phyloP scores from a whole-genome alignment of 1,140 invertebrate genomes.

The Zaprionus nigranus region DNA sequence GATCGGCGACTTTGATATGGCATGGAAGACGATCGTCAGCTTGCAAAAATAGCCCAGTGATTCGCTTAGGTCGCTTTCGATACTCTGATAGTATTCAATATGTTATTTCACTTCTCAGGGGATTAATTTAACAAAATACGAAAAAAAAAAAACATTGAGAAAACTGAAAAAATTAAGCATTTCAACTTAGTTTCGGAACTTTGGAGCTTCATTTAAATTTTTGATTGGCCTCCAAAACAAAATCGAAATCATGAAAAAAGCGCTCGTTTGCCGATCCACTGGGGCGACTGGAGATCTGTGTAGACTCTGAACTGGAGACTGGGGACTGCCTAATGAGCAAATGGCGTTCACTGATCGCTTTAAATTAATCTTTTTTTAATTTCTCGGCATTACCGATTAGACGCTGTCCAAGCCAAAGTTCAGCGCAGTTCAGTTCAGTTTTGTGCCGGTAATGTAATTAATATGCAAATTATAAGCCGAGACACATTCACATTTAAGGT shows the following conservation, averaged over 20 bases:
- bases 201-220: conserved; percentile 82
- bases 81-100: neutral
- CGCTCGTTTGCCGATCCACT: conserved; percentile 69
- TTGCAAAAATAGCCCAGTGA: conserved; percentile 55
- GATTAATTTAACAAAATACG: conserved; percentile 71
- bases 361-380: conserved; percentile 83
- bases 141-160: conserved; percentile 28
- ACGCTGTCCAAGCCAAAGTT: conserved; percentile 78
- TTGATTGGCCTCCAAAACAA: conserved; percentile 74
- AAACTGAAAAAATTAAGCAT: conserved; percentile 48
- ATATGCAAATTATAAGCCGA: conserved; percentile 77
- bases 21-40: conserved; percentile 53
- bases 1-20: conserved; percentile 36
- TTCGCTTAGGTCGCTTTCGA: conserved; percentile 11
- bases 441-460: conserved; percentile 73
- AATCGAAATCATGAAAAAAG: conserved; percentile 23
- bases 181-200: conserved; percentile 78
- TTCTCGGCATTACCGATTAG: conserved; percentile 81
- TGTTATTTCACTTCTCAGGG: conserved; percentile 44
- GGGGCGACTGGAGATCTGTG: neutral
- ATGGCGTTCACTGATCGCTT: conserved; percentile 83
- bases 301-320: neutral
- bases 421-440: conserved; percentile 77
- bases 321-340: conserved; percentile 72
- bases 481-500: conserved; percentile 62